These are phyloP conservation scores for Anthrax anthrax DNA, from an alignment of 2,888 invertebrate genomes.

Conservation along the genomic window DNA sequence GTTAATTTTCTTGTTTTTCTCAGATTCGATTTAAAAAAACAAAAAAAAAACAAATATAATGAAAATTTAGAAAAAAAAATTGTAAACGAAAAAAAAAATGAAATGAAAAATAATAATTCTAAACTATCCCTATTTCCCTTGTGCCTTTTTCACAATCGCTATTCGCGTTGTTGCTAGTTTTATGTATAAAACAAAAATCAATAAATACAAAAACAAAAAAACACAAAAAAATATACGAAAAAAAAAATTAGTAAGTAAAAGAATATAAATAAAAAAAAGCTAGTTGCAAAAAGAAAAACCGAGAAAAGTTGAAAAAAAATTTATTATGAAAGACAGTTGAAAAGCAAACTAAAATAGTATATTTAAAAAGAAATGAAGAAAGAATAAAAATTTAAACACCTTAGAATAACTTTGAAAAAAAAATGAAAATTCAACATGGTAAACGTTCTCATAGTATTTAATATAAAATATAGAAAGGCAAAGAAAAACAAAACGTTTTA, in stretches of 20 bases:
- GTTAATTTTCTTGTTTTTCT: no score
- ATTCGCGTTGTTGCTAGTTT: slow-evolving; percentile 17
- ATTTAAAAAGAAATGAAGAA: no score
- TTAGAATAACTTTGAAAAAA: no score
- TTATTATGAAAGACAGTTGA: not conserved
- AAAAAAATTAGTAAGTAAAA: not conserved
- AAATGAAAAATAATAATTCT: slow-evolving; percentile 10
- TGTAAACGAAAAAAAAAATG: not conserved
- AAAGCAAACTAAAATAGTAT: not conserved
- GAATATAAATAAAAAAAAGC: not conserved
- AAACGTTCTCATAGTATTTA: no score
- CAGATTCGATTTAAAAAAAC: no score
- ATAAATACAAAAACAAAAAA: slow-evolving; percentile 9
- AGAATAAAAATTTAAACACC: no score
- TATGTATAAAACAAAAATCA: slow-evolving; percentile 8
- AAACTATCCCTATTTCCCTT: slow-evolving; percentile 20
- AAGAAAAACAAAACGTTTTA: no score
- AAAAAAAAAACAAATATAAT: not conserved
- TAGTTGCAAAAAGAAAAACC: not conserved
- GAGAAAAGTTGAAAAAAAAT: not conserved
- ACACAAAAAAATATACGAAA: slow-evolving; percentile 9
- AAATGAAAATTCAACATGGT: no score
- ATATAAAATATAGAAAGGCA: no score
- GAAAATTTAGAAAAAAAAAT: not conserved
- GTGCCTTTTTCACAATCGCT: slow-evolving; percentile 20